phyloP scores from a whole-genome alignment of 2,888 invertebrate genomes.

The Julus scanicus region DNA sequence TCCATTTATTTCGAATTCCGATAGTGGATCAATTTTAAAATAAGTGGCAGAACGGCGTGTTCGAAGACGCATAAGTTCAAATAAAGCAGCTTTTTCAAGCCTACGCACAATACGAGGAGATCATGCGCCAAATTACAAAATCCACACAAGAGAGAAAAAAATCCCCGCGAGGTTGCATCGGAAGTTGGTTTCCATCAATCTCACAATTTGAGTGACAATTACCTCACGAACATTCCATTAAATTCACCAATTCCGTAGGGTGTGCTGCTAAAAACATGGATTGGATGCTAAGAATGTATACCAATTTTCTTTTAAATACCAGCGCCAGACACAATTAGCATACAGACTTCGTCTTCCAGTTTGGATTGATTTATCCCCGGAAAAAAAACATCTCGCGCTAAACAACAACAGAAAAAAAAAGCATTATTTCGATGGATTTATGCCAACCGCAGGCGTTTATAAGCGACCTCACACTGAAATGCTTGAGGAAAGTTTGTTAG shows the following conservation, averaged over 20 bases:
- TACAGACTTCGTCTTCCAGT: not conserved
- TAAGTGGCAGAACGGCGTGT: not conserved
- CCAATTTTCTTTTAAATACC: slow-evolving; percentile 10
- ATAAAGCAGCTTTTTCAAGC: slow-evolving; percentile 21
- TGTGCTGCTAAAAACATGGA: not conserved
- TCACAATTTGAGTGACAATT: slow-evolving; percentile 1
- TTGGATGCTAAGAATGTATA: not conserved
- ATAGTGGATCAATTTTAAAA: slow-evolving; percentile 6
- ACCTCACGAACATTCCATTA: slow-evolving; percentile 5
- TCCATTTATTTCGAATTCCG: slow-evolving; percentile 25
- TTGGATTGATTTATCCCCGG: not conserved
- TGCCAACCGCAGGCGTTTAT: not conserved
- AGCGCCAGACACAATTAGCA: not conserved
- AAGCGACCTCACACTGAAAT: not conserved
- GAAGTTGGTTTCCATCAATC: slow-evolving; percentile 14
- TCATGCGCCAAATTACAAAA: not conserved
- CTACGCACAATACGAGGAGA: not conserved
- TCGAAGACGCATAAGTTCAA: not conserved
- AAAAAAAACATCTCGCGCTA: not conserved
- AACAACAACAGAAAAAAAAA: slow-evolving; percentile 31
- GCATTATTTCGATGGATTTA: not conserved
- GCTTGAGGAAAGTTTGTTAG: not conserved
- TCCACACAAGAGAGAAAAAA: not conserved
- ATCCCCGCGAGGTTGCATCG: not conserved
- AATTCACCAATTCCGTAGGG: not conserved